Evolutionary conservation across 1,140 invertebrate species (phyloP).

Genomic region (Habropoda laboriosa): DNA sequence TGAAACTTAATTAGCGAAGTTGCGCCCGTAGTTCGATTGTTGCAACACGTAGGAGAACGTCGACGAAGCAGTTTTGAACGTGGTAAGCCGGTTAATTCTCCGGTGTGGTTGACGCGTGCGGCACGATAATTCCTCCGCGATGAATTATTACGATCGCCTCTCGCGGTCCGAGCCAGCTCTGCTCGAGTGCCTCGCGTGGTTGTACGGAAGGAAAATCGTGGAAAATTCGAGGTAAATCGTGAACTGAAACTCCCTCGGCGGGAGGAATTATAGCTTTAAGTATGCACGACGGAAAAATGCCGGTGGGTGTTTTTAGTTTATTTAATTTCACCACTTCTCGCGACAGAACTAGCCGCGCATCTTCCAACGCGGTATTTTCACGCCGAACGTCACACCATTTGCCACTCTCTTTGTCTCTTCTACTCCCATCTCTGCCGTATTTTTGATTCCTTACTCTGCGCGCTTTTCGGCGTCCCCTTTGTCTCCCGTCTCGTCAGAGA

Average conservation of each 20-base stretch:
- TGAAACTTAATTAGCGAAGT: background rate
- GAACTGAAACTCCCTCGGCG: background rate
- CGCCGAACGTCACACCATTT: background rate
- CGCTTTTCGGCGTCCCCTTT: background rate
- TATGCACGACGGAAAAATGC: background rate
- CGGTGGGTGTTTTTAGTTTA: background rate
- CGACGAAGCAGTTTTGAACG: background rate
- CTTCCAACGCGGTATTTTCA: background rate
- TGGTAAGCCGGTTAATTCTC: background rate
- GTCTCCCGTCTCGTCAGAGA: background rate
- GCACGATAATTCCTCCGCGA: background rate
- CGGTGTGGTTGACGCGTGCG: background rate
- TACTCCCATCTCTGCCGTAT: background rate
- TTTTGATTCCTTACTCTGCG: background rate
- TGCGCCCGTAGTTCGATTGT: background rate
- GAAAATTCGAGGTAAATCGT: background rate
- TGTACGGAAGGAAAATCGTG: background rate
- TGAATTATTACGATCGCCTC: constrained; percentile 1
- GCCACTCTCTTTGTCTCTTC: background rate
- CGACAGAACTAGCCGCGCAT: too few relatives aligned
- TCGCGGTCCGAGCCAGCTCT: background rate
- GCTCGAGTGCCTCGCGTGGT: background rate
- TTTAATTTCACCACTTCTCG: background rate
- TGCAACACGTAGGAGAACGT: background rate
- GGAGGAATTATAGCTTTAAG: background rate